Conservation (phyloP, 2,888 invertebrate species). For the Drosophila macrospina region DNA sequence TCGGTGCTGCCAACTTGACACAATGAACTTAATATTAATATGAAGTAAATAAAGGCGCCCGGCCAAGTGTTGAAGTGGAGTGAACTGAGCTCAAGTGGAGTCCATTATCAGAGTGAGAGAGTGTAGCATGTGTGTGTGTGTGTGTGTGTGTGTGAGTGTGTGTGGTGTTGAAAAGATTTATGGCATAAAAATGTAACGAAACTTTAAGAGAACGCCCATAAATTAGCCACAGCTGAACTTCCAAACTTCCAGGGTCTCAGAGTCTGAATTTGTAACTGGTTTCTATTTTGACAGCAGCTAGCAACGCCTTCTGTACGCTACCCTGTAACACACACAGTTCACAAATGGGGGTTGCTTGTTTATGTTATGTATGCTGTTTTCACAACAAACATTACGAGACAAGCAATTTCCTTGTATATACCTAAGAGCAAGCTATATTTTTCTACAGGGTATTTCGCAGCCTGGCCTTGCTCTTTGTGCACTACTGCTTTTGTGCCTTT, state of each 20-base stretch:
- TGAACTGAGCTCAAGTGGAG: conserved; percentile 53
- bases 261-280: conserved; percentile 49
- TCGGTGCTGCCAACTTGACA: conserved; percentile 78
- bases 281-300: conserved; percentile 53
- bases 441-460: conserved; percentile 13
- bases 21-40: conserved; percentile 81
- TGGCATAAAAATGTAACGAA: conserved; percentile 71
- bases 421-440: not conserved
- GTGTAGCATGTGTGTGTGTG: conserved; percentile 6
- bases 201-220: conserved; percentile 72
- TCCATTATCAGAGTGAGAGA: conserved; percentile 51
- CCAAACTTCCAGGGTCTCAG: conserved; percentile 33
- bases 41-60: conserved; percentile 74
- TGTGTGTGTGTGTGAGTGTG: conserved; percentile 30
- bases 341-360: not conserved
- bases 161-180: conserved; percentile 76
- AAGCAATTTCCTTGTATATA: not conserved
- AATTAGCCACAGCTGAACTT: conserved; percentile 64
- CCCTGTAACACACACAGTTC: conserved; percentile 4
- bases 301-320: conserved; percentile 27
- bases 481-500: conserved; percentile 28
- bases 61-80: conserved; percentile 52
- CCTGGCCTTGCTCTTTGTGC: not conserved
- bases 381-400: no score
- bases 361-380: no score